Evolutionary conservation across 2,113 vertebrate genomes (phyloP), one percentile per base, ranked within the genome.

Genomic region (Phrynocephalus versicolor): DNA sequence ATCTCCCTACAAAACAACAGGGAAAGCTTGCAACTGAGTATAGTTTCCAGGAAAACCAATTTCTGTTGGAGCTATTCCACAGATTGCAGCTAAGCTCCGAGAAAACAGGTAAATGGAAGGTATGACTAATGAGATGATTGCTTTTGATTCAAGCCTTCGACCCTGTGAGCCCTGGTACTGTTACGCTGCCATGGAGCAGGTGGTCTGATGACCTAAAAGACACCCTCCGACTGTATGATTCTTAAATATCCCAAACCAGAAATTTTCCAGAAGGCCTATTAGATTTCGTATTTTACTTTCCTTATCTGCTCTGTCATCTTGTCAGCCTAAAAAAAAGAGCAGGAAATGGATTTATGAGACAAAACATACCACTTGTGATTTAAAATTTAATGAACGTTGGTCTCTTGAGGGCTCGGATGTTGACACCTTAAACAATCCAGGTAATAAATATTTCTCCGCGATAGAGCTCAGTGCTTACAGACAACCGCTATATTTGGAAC

Each of bases 361-460:
- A 81, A 77, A 12, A 0, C 21, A 45, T 39, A 58, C 51, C 30
- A n/a, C 27, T 67, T 71, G 21, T 15, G 81, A 84, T 73, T 78
- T 75, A 64, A 87, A 85, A 87, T 1, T 1, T 57, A 84, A 67
- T 58, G 1, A 33, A 27, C 14, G 51, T 16, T 35, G 64, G 71
- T 45, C 60, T 37, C 65, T n/a, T 33, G 27, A 0, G 27, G 57
- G 0, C 15, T 45, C 81, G 13, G 30, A 79, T 78, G 14, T 30
- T 90, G 12, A 84, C 73, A 2, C 65, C 87, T 86, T 3, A 7
- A 67, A 35, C 67, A 1, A 13, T 30, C 74, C 0, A 0, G 55
- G 39, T 65, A 89, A 57, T 58, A 82, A 90, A 88, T 81, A 41
- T 58, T 19, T 39, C 6, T 70, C 15, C 30, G 16, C n/a, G 3